These are phyloP conservation scores for Diaphora mendica DNA, from an alignment of 2,888 invertebrate genomes.

Conservation along the genomic window DNA sequence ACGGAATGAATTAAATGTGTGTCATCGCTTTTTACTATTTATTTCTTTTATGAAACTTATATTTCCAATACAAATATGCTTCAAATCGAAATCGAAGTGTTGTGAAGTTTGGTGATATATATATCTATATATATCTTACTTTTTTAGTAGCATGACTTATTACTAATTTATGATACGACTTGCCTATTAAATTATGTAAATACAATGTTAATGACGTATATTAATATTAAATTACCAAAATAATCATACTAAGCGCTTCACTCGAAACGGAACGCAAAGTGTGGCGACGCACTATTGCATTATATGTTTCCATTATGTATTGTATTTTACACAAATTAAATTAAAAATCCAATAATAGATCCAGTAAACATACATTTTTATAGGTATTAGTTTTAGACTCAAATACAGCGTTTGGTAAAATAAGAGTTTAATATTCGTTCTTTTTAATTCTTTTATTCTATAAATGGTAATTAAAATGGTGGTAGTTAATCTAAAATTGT, in stretches of 20 bases:
- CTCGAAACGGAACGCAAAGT: background rate
- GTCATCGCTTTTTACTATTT: background rate
- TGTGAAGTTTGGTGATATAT: background rate
- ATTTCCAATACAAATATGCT: slow-evolving; percentile 5
- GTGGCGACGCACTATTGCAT: background rate
- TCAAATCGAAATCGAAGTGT: background rate
- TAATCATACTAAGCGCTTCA: background rate
- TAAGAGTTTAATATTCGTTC: background rate
- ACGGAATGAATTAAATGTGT: background rate
- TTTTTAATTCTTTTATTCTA: too few species aligned
- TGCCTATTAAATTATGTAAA: background rate
- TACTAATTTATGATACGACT: background rate
- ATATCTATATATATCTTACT: background rate
- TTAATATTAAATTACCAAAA: background rate
- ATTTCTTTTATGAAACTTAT: slow-evolving; percentile 7
- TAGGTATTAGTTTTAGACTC: background rate
- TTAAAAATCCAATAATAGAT: background rate
- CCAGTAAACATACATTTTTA: background rate
- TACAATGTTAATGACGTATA: background rate
- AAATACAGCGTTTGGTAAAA: background rate
- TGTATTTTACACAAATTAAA: background rate
- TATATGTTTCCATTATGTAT: background rate
- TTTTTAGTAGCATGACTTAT: background rate
- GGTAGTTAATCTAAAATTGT: too few species aligned
- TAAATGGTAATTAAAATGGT: too few species aligned